Percentiles rank a stretch among this genome's conserved stretches.
Evolutionary conservation across 2,888 invertebrate genomes (phyloP).

Genomic region (Orthonevra nobilis): DNA sequence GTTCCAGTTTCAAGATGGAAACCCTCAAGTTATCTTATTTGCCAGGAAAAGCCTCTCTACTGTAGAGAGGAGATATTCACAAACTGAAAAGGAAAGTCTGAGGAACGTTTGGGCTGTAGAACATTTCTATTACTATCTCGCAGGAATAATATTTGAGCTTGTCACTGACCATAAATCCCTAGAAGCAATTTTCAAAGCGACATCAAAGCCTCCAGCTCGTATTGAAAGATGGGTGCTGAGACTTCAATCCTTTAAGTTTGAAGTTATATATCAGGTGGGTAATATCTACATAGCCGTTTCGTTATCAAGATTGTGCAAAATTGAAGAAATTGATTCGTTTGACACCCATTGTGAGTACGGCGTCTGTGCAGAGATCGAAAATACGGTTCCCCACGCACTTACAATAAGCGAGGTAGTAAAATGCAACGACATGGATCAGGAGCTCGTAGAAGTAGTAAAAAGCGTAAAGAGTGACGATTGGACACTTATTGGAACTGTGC

Average conservation of each 20-base stretch:
- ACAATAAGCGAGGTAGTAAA: too few relatives aligned
- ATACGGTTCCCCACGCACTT: background rate
- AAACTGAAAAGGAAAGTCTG: constrained; percentile 49
- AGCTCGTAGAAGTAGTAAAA: background rate
- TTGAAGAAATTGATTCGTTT: background rate
- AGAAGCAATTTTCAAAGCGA: constrained; percentile 69
- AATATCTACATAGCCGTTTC: constrained; percentile 25
- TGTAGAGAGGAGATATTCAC: constrained; percentile 73
- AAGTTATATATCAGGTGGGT: constrained; percentile 1
- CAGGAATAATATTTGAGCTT: constrained; percentile 55
- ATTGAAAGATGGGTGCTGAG: constrained; percentile 63
- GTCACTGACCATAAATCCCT: constrained; percentile 68
- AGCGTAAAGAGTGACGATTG: background rate
- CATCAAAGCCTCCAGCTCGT: constrained; percentile 62
- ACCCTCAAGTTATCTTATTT: constrained; percentile 75
- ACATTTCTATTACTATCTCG: constrained; percentile 54
- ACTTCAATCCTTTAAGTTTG: constrained; percentile 44
- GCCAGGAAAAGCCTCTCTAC: constrained; percentile 76
- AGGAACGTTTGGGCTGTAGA: constrained; percentile 45
- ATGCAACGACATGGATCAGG: too few relatives aligned
- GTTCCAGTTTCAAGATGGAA: constrained; percentile 42
- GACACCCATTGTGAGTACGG: background rate
- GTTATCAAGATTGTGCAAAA: constrained; percentile 19
- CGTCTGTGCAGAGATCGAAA: background rate
- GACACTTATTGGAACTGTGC: background rate